Evolutionary conservation across 2,797 vertebrate genomes (phyloP).

Genomic region (Molossus alvarezi): DNA sequence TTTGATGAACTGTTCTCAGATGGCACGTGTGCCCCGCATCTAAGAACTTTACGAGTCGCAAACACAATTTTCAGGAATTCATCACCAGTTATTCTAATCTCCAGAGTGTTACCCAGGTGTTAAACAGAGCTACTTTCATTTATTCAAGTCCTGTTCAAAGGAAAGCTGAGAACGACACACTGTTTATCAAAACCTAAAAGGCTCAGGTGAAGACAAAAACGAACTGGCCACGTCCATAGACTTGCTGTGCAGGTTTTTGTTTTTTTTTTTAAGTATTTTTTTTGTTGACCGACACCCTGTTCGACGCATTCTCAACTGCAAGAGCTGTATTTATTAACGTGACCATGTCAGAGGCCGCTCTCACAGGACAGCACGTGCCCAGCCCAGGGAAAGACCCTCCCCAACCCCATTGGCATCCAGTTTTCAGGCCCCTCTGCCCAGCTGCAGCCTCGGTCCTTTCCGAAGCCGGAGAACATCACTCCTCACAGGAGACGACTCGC

Average conservation of each 20-base stretch:
- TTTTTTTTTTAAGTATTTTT: neutral
- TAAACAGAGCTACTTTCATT: neutral
- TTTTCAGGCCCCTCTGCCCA: neutral
- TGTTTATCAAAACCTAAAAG: neutral
- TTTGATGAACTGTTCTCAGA: neutral
- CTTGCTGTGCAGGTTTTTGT: neutral
- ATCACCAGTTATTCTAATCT: neutral
- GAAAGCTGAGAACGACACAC: constrained; percentile 16
- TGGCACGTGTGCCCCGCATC: too few species aligned
- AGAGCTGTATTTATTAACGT: neutral
- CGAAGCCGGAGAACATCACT: neutral
- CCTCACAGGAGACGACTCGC: neutral
- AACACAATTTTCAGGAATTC: neutral
- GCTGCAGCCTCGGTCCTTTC: neutral
- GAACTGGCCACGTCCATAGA: neutral
- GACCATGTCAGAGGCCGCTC: accelerated
- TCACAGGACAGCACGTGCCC: neutral
- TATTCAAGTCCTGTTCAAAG: neutral
- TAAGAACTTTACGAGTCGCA: neutral
- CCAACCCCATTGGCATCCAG: neutral
- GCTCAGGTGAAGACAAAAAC: neutral
- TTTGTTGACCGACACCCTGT: neutral
- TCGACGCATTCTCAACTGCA: neutral
- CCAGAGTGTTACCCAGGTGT: neutral
- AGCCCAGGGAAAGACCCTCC: accelerated